A percentile compares a stretch with the other conserved stretches of the same genome.
phyloP scores from a whole-genome alignment of 2,113 vertebrate genomes.

The Hippolais icterina region DNA sequence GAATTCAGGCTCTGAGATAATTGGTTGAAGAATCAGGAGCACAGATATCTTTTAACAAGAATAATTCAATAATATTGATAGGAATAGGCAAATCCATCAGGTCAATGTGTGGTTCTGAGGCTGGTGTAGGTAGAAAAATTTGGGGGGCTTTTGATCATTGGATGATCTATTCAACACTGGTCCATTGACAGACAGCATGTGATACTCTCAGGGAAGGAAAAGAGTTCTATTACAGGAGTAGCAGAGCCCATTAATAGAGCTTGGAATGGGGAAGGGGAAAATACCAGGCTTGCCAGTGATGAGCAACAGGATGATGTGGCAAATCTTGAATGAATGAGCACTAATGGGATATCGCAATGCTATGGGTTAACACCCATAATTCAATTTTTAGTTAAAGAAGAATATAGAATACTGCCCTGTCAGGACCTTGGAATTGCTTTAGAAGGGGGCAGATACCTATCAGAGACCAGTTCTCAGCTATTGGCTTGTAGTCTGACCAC shows the following conservation, averaged over 20 bases:
- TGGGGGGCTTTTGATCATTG: background rate
- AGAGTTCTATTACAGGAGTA: background rate
- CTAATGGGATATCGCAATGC: background rate
- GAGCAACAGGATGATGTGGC: background rate
- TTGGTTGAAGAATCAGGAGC: background rate
- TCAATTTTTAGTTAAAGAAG: too few relatives aligned
- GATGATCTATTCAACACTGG: fast-evolving
- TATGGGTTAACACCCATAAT: too few relatives aligned
- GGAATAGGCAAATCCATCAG: background rate
- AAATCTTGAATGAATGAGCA: background rate
- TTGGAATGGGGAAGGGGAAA: background rate
- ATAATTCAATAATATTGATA: background rate
- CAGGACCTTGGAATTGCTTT: too few relatives aligned
- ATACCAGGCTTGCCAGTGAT: background rate
- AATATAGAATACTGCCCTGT: too few relatives aligned
- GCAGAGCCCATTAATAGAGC: background rate
- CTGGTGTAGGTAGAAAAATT: background rate
- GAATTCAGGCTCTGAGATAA: background rate
- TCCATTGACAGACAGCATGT: background rate
- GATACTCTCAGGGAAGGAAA: background rate
- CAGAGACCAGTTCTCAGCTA: too few relatives aligned
- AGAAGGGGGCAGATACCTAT: too few relatives aligned
- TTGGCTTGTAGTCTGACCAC: too few relatives aligned
- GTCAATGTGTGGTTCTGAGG: background rate
- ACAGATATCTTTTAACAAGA: background rate